Conservation (phyloP, 2,113 vertebrate species). For the Daboia siamensis region DNA sequence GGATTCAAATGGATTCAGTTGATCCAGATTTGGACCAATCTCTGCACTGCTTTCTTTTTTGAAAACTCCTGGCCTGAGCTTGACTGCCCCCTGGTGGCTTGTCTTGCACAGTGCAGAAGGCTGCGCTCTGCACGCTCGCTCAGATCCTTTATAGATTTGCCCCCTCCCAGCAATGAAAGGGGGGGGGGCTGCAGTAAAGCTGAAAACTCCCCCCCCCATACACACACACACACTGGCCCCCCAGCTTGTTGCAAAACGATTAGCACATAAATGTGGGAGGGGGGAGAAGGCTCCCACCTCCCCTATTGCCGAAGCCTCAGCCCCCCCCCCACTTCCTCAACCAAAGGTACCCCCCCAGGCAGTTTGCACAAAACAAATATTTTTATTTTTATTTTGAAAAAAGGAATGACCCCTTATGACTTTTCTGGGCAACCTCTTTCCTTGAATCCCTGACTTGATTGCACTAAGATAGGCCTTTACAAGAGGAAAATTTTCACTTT, state of each 20-base stretch:
- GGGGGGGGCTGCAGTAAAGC: not conserved
- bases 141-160: not conserved
- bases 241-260: not conserved
- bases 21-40: not conserved
- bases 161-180: not conserved
- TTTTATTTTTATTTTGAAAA: not conserved
- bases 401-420: not conserved
- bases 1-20: not conserved
- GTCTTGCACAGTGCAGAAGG: not conserved
- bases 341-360: not conserved
- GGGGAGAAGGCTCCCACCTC: not conserved
- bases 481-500: not conserved
- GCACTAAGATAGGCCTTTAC: not conserved
- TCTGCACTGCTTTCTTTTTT: not conserved
- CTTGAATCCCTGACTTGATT: not conserved
- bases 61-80: not conserved
- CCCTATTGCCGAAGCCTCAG: not conserved
- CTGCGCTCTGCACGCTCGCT: slow-evolving; percentile 18
- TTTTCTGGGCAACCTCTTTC: not conserved
- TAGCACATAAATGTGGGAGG: not conserved
- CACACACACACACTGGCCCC: rapidly evolving
- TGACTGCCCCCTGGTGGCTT: not conserved
- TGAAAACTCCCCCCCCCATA: not conserved
- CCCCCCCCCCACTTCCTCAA: not conserved
- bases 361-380: not conserved